Evolutionary conservation across 2,113 vertebrate species (phyloP).

Genomic region (Actinemys pallida): DNA sequence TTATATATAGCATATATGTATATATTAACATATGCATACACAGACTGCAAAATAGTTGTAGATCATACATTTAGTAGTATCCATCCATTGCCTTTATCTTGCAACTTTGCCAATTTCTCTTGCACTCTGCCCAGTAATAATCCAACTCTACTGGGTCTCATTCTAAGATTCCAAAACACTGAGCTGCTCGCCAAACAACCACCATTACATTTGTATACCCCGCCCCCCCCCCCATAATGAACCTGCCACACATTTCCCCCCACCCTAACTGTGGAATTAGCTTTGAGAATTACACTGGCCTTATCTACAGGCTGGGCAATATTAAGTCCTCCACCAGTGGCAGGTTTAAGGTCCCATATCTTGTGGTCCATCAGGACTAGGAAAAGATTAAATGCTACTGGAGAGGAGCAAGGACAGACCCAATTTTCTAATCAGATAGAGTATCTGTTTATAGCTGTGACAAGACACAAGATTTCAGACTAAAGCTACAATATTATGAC

Average conservation of each 20-base stretch:
- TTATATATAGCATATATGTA: background rate
- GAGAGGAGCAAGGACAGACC: background rate
- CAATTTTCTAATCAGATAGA: background rate
- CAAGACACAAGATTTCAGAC: background rate
- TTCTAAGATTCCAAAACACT: background rate
- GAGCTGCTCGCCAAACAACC: background rate
- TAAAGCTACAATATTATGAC: background rate
- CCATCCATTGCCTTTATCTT: background rate
- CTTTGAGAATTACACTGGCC: background rate
- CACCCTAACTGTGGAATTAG: background rate
- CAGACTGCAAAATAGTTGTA: background rate
- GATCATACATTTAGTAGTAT: background rate
- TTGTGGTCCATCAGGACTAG: background rate
- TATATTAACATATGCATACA: background rate
- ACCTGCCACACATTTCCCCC: background rate
- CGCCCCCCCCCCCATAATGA: background rate
- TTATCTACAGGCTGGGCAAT: background rate
- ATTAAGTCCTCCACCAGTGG: fast-evolving
- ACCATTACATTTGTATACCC: too few species aligned
- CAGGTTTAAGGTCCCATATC: background rate
- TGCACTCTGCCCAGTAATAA: fast-evolving
- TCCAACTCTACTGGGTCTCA: background rate
- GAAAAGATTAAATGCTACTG: background rate
- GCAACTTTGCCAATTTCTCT: background rate
- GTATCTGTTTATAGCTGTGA: background rate